Base-by-base conservation (phyloP, 2,888 invertebrate genomes). In the Acleris holmiana region DNA sequence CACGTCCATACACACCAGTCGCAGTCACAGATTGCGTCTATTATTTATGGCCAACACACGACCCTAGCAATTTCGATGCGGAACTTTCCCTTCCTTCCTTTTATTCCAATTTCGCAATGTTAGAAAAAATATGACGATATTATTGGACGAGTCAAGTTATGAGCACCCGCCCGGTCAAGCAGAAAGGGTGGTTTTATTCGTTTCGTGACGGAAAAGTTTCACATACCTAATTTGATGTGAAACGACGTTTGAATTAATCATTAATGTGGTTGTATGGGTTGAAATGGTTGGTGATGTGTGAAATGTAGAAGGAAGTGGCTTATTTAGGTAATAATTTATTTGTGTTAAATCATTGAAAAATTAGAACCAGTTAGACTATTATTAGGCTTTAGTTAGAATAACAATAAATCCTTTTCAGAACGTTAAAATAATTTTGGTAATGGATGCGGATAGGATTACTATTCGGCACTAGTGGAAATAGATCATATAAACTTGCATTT, bases 91-190 rank as follows among this genome's bases (percentile, higher is more conserved):
- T 85, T 83, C 87, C 87, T 85, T 83, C 84, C 85, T 82, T 85
- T 86, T 85, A 86, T 89, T 85, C 86, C 88, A 88, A 89, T 91
- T 88, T 89, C 80, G 86, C 85, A 79, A 87, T 84, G 86, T 85
- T 88, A 85, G 84, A 88, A 89, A 88, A 91, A 91, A 91, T 90
- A 91, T 91, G 87, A 89, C 87, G 89, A 86, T 90, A 86, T 91
- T 91, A 91, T 91, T 91, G 88, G 83, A 83, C 76, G 79, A 83
- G 78, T 77, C 80, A 79, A 86, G 85, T 85, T 85, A 85, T 83
- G 85, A 84, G 76, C 77, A 76, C 79, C 76, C 70, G 67, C 29
- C 78, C 83, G 91, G 90, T 88, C 89, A 88, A 85, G 84, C 83
- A 82, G 76, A 87, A 85, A 79, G 85, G 87, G 81, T 84, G 80